phyloP scores from a whole-genome alignment of 2,888 invertebrate genomes.

The Lagria hirta region DNA sequence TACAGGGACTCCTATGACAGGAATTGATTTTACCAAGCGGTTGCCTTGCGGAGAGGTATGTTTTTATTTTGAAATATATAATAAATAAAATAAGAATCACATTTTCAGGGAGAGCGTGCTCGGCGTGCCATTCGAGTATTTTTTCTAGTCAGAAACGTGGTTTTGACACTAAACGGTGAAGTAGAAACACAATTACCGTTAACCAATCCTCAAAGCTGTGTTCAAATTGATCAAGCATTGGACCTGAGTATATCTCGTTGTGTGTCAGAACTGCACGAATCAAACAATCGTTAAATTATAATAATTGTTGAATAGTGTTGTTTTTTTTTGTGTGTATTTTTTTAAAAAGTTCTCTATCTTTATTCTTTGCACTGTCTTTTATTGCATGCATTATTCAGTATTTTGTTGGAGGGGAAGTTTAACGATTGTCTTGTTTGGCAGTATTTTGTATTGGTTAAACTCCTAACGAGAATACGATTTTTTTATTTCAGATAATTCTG shows the following conservation, averaged over 20 bases:
- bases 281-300: conserved; percentile 45
- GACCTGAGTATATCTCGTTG: conserved; percentile 80
- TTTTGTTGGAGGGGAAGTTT: conserved; percentile 28
- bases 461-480: conserved; percentile 36
- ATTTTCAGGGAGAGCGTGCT: conserved; percentile 75
- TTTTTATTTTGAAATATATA: conserved; percentile 37
- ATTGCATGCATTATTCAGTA: no score
- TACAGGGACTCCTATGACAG: conserved; percentile 93
- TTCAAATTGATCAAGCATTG: conserved; percentile 90
- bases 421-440: conserved; percentile 41
- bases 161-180: conserved; percentile 77
- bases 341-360: not conserved
- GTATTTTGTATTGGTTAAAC: conserved; percentile 28
- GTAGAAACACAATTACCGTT: conserved; percentile 85
- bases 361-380: conserved; percentile 10
- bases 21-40: conserved; percentile 90
- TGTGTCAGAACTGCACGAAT: conserved; percentile 50
- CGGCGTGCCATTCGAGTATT: conserved; percentile 90
- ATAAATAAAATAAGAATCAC: no score
- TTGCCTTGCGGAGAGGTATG: conserved; percentile 94
- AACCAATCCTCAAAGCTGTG: conserved; percentile 83
- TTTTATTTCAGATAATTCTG: conserved; percentile 83
- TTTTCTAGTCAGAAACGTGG: conserved; percentile 81
- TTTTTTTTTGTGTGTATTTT: conserved; percentile 2
- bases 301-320: conserved; percentile 10